Percentiles rank a stretch among this genome's conserved stretches.
phyloP scores from a whole-genome alignment of 2,113 vertebrate species.

The Dasyprocta punctata region DNA sequence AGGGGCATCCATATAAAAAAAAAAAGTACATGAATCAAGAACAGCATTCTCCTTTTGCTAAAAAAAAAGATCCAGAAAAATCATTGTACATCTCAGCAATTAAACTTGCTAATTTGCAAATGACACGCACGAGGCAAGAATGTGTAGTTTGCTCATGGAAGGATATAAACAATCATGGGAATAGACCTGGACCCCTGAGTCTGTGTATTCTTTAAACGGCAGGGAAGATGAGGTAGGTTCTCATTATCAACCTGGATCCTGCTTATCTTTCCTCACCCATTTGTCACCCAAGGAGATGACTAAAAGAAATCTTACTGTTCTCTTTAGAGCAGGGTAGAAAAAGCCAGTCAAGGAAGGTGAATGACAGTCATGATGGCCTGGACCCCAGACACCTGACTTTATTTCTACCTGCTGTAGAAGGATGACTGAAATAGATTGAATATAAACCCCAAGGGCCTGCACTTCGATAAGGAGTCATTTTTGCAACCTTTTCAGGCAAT shows the following conservation, averaged over 20 bases:
- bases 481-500: conserved; percentile 69
- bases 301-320: background rate
- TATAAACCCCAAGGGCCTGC: background rate
- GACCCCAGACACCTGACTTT: background rate
- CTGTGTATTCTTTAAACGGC: background rate
- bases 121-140: background rate
- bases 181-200: background rate
- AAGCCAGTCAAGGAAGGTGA: background rate
- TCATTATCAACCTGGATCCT: background rate
- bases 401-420: background rate
- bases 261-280: background rate
- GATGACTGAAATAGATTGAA: background rate
- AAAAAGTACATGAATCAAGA: background rate
- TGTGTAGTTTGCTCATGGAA: background rate
- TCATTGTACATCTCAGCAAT: background rate
- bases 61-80: background rate
- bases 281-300: background rate
- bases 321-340: background rate
- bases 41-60: background rate
- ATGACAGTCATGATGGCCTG: background rate
- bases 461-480: conserved; percentile 21
- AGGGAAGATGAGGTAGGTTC: background rate
- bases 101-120: background rate
- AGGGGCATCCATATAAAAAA: background rate
- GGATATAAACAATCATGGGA: background rate